A percentile compares a stretch with the other conserved stretches of the same genome.
Conservation (phyloP, 1,140 invertebrate species). For the Aphidius ervi region DNA sequence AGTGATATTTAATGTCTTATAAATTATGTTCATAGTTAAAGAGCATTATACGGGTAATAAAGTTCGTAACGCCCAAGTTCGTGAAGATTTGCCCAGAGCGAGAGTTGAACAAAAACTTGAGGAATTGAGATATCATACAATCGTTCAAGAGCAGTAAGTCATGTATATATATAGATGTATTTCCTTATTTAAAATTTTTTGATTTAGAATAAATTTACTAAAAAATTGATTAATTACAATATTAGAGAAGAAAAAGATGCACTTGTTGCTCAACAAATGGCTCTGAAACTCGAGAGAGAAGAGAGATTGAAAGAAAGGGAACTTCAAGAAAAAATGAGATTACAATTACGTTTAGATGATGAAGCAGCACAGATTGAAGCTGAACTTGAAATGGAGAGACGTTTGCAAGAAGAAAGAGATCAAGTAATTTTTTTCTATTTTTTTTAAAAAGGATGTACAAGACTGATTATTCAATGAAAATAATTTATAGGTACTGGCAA, state of each 20-base stretch:
- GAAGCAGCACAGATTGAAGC: conserved; percentile 47
- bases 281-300: conserved; percentile 61
- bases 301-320: conserved; percentile 56
- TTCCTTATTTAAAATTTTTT: not conserved
- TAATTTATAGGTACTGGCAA: conserved; percentile 60
- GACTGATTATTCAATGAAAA: too few relatives aligned
- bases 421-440: conserved; percentile 45
- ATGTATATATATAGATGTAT: conserved; percentile 2
- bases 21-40: conserved; percentile 56
- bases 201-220: not conserved
- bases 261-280: conserved; percentile 61
- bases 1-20: not conserved
- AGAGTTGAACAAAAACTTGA: conserved; percentile 77
- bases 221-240: not conserved
- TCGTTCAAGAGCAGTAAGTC: conserved; percentile 62
- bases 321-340: conserved; percentile 52
- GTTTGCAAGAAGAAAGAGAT: conserved; percentile 62
- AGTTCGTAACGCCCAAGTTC: conserved; percentile 78
- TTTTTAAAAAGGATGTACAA: too few relatives aligned
- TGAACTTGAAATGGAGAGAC: conserved; percentile 40
- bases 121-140: conserved; percentile 58
- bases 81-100: conserved; percentile 84
- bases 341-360: conserved; percentile 48
- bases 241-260: conserved; percentile 69
- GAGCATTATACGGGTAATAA: conserved; percentile 83